Evolutionary conservation across 2,113 vertebrate genomes (phyloP).

Genomic region (Sinocyclocheilus rhinocerous): DNA sequence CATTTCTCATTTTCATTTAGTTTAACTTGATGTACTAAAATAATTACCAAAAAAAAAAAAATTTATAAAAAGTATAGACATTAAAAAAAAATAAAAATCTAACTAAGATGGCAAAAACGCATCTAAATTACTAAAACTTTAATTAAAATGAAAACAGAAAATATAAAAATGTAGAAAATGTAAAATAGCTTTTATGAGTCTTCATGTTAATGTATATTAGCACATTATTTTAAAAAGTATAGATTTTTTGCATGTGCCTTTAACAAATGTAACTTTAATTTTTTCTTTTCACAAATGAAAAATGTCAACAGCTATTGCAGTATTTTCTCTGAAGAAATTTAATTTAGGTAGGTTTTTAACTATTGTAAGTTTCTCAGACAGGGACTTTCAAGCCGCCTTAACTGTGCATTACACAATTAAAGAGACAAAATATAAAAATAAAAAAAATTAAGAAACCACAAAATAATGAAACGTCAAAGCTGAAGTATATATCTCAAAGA

Average conservation of each 20-base stretch:
- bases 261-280: neutral
- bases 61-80: neutral
- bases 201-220: neutral
- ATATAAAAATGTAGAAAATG: neutral
- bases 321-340: neutral
- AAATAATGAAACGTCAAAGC: neutral
- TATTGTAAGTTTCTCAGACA: neutral
- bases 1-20: neutral
- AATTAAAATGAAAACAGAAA: neutral
- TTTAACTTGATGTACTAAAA: neutral
- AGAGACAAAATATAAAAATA: neutral
- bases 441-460: neutral
- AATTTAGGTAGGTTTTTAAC: neutral
- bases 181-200: neutral
- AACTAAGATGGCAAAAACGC: neutral
- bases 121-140: neutral
- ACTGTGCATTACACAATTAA: slow-evolving; percentile 8
- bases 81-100: neutral
- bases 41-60: no score
- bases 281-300: neutral
- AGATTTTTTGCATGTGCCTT: neutral
- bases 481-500: neutral
- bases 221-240: neutral
- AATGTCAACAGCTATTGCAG: neutral
- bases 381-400: neutral